Evolutionary conservation across 2,888 invertebrate species (phyloP).

Genomic region (Coremacera marginata): DNA sequence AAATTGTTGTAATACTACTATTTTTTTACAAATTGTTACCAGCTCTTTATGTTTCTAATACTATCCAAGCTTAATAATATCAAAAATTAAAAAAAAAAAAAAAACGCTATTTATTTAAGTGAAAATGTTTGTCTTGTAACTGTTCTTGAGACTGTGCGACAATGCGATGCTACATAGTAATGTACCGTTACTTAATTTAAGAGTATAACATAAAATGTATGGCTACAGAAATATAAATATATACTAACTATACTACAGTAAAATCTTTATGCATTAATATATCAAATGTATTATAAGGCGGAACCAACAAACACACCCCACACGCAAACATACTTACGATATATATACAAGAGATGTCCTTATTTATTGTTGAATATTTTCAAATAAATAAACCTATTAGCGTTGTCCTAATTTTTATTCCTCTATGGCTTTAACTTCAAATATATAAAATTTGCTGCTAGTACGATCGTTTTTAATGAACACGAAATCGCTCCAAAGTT

Average conservation of each 20-base stretch:
- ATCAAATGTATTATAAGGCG: constrained; percentile 31
- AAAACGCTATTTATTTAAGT: not conserved
- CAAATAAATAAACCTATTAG: no score
- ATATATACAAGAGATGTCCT: no score
- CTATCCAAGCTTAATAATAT: not conserved
- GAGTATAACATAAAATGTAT: constrained; percentile 42
- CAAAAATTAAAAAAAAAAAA: constrained; percentile 10
- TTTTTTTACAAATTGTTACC: no score
- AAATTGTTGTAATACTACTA: no score
- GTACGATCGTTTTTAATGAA: no score
- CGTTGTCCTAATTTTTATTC: no score
- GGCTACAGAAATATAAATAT: constrained; percentile 43
- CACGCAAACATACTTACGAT: constrained; percentile 45
- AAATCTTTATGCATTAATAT: constrained; percentile 23
- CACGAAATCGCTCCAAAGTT: no score
- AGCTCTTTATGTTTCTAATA: no score
- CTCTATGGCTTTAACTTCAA: no score
- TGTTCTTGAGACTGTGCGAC: constrained; percentile 44
- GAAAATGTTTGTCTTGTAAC: constrained; percentile 21
- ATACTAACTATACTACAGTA: constrained; percentile 43
- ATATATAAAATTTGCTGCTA: no score
- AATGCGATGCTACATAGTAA: constrained; percentile 65
- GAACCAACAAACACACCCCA: constrained; percentile 43
- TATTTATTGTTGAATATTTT: no score
- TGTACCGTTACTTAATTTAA: constrained; percentile 51